Conservation (phyloP, 2,797 vertebrate genomes). For the Hephaestus fuliginosus region DNA sequence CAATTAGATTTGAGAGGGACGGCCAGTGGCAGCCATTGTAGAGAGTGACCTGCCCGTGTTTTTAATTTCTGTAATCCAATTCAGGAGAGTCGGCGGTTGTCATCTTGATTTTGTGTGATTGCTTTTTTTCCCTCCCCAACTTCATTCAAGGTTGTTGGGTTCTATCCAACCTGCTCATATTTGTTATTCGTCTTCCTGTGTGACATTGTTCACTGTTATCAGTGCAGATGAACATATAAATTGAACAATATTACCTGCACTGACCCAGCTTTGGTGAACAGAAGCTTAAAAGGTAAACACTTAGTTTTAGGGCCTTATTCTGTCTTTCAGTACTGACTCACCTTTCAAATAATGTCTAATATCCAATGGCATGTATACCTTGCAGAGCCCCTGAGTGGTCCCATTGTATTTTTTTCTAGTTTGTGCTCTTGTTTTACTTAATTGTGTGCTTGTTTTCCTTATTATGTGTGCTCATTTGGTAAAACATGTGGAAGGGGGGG, state of each 20-base stretch:
- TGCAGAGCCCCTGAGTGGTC: too few species aligned
- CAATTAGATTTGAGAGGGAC: constrained; percentile 35
- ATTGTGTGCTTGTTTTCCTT: too few species aligned
- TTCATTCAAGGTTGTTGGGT: constrained; percentile 5
- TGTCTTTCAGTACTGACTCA: not conserved
- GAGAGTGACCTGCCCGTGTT: constrained; percentile 23
- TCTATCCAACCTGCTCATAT: not conserved
- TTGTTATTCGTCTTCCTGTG: not conserved
- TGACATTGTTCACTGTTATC: constrained; percentile 5
- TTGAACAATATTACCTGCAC: constrained; percentile 9
- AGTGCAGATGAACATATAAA: constrained; percentile 24
- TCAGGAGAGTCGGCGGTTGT: constrained; percentile 24
- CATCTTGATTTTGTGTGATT: constrained; percentile 25
- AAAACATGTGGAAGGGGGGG: too few species aligned
- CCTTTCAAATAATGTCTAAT: not conserved
- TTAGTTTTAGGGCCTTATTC: not conserved
- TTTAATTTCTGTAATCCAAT: constrained; percentile 50
- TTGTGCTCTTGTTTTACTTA: too few species aligned
- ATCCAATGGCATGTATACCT: not conserved
- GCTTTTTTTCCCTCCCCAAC: not conserved
- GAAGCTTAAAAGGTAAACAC: not conserved
- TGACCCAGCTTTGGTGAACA: not conserved
- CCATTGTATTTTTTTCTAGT: too few species aligned
- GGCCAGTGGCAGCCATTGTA: constrained; percentile 5
- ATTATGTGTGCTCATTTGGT: too few species aligned